Conservation (phyloP, 2,797 vertebrate genomes). For the Salmo trutta region DNA sequence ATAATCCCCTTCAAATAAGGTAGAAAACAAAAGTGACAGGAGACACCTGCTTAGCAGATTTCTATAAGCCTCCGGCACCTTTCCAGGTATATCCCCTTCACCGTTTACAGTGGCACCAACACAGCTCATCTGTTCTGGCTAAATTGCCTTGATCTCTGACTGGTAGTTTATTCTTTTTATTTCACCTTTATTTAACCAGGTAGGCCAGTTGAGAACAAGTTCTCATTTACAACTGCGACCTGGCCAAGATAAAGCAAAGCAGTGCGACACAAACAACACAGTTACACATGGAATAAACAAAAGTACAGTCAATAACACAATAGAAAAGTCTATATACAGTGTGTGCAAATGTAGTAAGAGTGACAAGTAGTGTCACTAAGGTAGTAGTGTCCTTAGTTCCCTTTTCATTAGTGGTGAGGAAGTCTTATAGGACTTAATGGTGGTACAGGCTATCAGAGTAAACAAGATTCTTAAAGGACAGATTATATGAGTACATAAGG, state of each 20-base stretch:
- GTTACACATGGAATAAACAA: too few species aligned
- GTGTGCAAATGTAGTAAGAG: too few species aligned
- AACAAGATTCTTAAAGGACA: background rate
- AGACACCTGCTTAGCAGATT: constrained; percentile 28
- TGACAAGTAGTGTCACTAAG: too few species aligned
- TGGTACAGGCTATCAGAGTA: constrained; percentile 16
- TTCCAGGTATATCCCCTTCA: constrained; percentile 17
- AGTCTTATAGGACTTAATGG: constrained; percentile 34
- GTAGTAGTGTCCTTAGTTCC: background rate
- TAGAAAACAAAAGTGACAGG: background rate
- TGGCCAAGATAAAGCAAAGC: too few species aligned
- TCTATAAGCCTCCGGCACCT: constrained; percentile 16
- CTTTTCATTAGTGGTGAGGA: constrained; percentile 14
- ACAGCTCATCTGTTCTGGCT: constrained; percentile 7
- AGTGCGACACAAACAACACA: too few species aligned
- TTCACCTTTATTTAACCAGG: too few species aligned
- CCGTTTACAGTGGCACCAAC: constrained; percentile 31
- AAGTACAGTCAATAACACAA: too few species aligned
- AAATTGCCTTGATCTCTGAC: constrained; percentile 3
- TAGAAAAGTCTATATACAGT: too few species aligned
- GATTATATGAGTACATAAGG: background rate
- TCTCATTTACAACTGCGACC: too few species aligned
- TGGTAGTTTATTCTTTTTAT: constrained; percentile 26
- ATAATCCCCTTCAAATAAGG: too few species aligned
- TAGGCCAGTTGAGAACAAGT: too few species aligned